Base-by-base conservation (phyloP, 1,140 invertebrate genomes). In the Drosophila sucinea region DNA sequence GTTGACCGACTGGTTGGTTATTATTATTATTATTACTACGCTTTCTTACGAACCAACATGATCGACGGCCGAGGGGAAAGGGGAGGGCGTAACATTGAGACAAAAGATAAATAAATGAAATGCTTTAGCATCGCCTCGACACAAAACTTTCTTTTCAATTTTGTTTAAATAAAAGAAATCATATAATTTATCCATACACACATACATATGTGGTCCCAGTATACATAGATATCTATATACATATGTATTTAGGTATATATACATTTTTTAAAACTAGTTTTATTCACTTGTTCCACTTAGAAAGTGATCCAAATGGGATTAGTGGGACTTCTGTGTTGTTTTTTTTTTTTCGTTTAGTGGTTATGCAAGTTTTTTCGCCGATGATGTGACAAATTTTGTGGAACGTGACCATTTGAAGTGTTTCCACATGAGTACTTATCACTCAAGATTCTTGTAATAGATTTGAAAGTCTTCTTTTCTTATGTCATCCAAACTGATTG, bases 281-380 rank as follows among this genome's bases (percentile, higher is more conserved):
- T 35, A 82, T 67, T 69, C 44, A 79, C 29, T 41, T 57, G 47
- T 74, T 66, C 58, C 67, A 47, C 62, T 74, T 79, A 75, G 79
- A 85, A 81, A 85, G 82, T 87, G 83, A 72, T 87, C 74, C 74
- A 63, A 85, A 82, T 76, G 75, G 69, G 83, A 76, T 87, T 77
- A 85, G 75, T 70, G 63, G 56, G 51, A 33, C 68, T 73, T 66
- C 33, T 54, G 10, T 8, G 35, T 38, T 38, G 10, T 38, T 38
- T 35, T 1, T 35, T 35, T 6, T 35, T 8, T 8, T 38, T 38
- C 11, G 10, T 35, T 44, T 8, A 10, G 23, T 51, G 35, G 40
- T 85, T 86, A 67, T 69, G 79, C 71, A 86, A 86, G 25, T 70
- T 33, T 3, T 35, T 35, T 30, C 54, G 25, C 32, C n/a, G 68